These are phyloP conservation scores for Microcebus tavaratra DNA, from an alignment of 2,113 vertebrate genomes.

Conservation along the genomic window DNA sequence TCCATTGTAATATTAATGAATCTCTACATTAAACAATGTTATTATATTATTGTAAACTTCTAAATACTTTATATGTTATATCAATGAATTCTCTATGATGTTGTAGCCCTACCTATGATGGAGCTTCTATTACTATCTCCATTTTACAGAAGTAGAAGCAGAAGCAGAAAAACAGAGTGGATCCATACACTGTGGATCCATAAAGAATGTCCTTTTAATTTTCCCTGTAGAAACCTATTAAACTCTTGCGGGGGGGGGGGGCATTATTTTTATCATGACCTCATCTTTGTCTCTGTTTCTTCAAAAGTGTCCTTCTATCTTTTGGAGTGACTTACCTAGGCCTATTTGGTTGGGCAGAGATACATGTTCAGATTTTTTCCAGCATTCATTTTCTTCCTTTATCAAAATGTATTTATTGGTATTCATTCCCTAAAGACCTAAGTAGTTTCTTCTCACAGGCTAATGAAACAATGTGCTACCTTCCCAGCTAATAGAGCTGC, in stretches of 20 bases:
- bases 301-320: background rate
- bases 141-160: background rate
- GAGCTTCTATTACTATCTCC: background rate
- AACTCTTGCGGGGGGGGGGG: background rate
- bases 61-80: background rate
- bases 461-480: slow-evolving; percentile 30
- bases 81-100: background rate
- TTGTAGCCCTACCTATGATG: background rate
- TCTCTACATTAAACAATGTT: background rate
- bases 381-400: background rate
- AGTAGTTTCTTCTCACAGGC: background rate
- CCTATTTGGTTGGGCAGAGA: background rate
- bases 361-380: background rate
- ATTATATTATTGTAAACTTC: background rate
- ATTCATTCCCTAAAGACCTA: slow-evolving; percentile 2
- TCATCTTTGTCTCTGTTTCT: background rate
- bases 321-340: background rate
- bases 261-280: background rate
- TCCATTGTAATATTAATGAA: background rate
- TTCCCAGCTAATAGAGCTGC: background rate
- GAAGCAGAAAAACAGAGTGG: background rate
- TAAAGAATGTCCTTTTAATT: background rate
- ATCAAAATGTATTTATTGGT: slow-evolving; percentile 48
- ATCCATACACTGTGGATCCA: background rate
- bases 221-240: background rate